phyloP scores from a whole-genome alignment of 2,113 vertebrate species.

The Forbesichthys papilliferus region DNA sequence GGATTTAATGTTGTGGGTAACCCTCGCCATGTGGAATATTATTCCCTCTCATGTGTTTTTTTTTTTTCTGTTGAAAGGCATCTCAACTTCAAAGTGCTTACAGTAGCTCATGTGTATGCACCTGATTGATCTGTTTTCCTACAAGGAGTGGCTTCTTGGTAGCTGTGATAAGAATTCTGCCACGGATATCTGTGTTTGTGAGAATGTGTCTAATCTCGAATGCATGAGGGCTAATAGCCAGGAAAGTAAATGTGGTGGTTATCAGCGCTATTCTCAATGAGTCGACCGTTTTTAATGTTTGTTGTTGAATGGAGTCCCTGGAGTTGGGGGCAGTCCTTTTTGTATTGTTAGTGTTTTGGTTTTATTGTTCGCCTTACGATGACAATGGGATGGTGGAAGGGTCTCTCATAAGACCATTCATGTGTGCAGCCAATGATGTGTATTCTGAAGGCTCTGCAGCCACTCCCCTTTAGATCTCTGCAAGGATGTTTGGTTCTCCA shows the following conservation, averaged over 20 bases:
- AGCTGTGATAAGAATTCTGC: slow-evolving; percentile 29
- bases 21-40: slow-evolving; percentile 12
- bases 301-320: neutral
- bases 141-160: slow-evolving; percentile 52
- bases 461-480: slow-evolving; percentile 14
- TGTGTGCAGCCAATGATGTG: slow-evolving; percentile 40
- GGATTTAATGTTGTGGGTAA: neutral
- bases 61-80: neutral
- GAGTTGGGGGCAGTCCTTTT: too few species aligned
- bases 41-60: slow-evolving; percentile 23
- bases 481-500: slow-evolving; percentile 56
- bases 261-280: slow-evolving; percentile 42
- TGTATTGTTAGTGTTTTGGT: neutral
- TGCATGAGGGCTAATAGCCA: too few species aligned
- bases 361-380: slow-evolving; percentile 53
- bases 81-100: slow-evolving; percentile 57
- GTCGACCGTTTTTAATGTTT: neutral
- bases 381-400: slow-evolving; percentile 58
- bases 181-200: slow-evolving; percentile 53
- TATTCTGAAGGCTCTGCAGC: slow-evolving; percentile 34
- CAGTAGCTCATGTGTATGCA: slow-evolving; percentile 45
- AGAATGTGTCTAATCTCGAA: slow-evolving; percentile 9
- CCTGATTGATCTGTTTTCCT: slow-evolving; percentile 65
- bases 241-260: too few species aligned
- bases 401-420: slow-evolving; percentile 65